These are phyloP conservation scores for Eriocheir sinensis DNA, from an alignment of 1,140 invertebrate species.

Conservation along the genomic window DNA sequence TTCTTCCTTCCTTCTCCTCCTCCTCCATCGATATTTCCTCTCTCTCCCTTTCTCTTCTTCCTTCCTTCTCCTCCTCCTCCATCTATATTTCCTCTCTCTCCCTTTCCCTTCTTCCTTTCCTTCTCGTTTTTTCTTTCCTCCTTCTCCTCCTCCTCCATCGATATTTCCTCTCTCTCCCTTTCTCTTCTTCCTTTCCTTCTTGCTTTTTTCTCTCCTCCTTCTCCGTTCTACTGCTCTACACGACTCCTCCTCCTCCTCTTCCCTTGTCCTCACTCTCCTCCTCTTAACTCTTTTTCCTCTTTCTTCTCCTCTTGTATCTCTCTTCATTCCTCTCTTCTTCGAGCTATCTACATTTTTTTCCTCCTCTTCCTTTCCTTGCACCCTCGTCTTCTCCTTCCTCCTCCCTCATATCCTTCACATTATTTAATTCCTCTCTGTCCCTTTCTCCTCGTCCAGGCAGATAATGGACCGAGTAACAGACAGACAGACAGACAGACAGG, in stretches of 20 bases:
- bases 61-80: background rate
- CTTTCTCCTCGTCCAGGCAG: background rate
- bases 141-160: background rate
- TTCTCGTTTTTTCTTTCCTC: background rate
- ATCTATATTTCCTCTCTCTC: background rate
- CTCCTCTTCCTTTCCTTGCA: background rate
- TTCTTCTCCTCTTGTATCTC: background rate
- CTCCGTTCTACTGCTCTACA: too few species aligned
- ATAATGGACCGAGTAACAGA: background rate
- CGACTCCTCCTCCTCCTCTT: background rate
- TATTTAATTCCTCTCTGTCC: background rate
- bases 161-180: background rate
- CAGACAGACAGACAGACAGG: background rate
- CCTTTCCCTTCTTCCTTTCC: background rate
- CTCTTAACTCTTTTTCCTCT: background rate
- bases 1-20: background rate
- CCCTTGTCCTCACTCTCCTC: background rate
- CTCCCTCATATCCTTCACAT: background rate
- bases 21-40: background rate
- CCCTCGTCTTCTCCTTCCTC: background rate
- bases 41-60: background rate
- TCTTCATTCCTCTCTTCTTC: slow-evolving; percentile 7
- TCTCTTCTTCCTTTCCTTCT: background rate
- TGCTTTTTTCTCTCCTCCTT: background rate
- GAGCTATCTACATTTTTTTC: background rate